Evolutionary conservation across 2,113 vertebrate genomes (phyloP).

Genomic region (Cromileptes altivelis): DNA sequence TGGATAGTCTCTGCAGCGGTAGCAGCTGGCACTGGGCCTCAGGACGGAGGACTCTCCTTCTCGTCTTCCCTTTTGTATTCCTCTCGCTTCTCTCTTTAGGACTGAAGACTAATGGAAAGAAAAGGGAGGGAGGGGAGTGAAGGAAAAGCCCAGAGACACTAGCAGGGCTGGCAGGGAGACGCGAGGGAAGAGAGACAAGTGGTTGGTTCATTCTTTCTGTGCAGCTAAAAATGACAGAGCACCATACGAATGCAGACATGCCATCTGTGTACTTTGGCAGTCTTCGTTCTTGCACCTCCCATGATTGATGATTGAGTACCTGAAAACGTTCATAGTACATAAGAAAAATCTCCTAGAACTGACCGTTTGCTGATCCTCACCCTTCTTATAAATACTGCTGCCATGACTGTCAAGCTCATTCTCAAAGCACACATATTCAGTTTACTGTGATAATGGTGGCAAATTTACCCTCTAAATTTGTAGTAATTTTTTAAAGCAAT

Average conservation of each 20-base stretch:
- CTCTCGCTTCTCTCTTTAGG: constrained; percentile 58
- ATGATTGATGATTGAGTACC: background rate
- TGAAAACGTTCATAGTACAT: background rate
- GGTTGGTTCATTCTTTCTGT: constrained; percentile 28
- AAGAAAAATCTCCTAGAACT: background rate
- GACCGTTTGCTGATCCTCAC: background rate
- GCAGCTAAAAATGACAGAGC: constrained; percentile 25
- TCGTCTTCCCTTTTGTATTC: constrained; percentile 68
- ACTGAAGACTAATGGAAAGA: constrained; percentile 54
- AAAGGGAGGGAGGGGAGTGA: constrained; percentile 28
- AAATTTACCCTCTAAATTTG: background rate
- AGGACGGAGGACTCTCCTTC: constrained; percentile 56
- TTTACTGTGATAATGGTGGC: background rate
- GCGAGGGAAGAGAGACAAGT: constrained; percentile 35
- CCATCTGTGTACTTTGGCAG: constrained; percentile 8
- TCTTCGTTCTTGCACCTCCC: background rate
- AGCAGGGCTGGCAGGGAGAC: constrained; percentile 34
- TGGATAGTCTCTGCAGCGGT: constrained; percentile 72
- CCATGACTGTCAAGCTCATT: background rate
- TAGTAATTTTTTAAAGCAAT: background rate
- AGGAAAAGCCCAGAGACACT: constrained; percentile 48
- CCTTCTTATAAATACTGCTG: background rate
- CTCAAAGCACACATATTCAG: background rate
- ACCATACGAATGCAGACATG: background rate
- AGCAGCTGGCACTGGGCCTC: constrained; percentile 71